Evolutionary conservation across 2,888 invertebrate species (phyloP).

Genomic region (Ectobius pallidus): DNA sequence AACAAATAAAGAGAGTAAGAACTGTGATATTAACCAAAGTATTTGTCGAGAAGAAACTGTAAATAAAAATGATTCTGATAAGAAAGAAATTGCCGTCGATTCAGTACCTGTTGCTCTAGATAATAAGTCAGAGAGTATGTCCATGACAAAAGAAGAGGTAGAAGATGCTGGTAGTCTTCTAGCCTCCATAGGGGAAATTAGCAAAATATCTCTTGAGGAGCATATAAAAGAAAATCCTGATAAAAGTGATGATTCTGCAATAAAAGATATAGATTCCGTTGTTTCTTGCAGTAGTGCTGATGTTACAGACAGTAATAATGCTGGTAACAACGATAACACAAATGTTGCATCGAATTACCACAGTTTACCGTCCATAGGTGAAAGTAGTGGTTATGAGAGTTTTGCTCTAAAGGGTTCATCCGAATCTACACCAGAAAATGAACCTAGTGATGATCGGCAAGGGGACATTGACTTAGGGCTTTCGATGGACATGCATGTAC

Average conservation of each 20-base stretch:
- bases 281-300: neutral
- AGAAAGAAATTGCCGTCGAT: neutral
- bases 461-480: slow-evolving; percentile 21
- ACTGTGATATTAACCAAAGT: slow-evolving; percentile 29
- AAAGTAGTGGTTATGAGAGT: slow-evolving; percentile 81
- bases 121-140: neutral
- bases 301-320: slow-evolving; percentile 1
- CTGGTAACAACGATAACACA: neutral
- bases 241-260: neutral
- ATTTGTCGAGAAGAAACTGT: slow-evolving; percentile 7
- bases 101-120: neutral
- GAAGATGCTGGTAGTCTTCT: neutral
- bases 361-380: slow-evolving; percentile 73
- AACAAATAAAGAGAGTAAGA: slow-evolving; percentile 7
- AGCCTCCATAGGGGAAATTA: neutral
- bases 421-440: slow-evolving; percentile 55
- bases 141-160: neutral
- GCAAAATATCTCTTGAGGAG: neutral
- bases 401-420: slow-evolving; percentile 59
- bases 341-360: slow-evolving; percentile 48
- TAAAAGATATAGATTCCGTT: neutral
- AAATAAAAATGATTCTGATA: neutral
- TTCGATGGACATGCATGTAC: slow-evolving; percentile 8
- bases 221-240: neutral
- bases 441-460: slow-evolving; percentile 49